phyloP scores from a whole-genome alignment of 2,113 vertebrate genomes.

The Melanostigma gelatinosum region DNA sequence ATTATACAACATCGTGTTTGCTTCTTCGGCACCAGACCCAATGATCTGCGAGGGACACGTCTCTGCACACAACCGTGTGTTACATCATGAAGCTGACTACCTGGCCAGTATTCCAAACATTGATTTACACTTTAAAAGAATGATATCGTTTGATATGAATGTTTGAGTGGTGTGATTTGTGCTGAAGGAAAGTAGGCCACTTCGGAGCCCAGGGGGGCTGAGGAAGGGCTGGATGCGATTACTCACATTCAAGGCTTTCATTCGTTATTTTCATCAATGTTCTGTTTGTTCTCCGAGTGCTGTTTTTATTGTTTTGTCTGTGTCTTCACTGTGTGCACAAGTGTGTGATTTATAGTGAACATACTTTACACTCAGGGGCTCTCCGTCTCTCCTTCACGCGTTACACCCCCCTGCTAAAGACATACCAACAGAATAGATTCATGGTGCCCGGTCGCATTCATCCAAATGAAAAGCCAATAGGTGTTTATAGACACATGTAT shows the following conservation, averaged over 20 bases:
- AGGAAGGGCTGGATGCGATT: conserved; percentile 9
- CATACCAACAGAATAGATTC: conserved; percentile 43
- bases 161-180: conserved; percentile 32
- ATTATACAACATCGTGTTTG: background rate
- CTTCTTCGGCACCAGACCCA: background rate
- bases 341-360: conserved; percentile 31
- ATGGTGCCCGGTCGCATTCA: conserved; percentile 29
- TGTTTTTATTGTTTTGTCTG: conserved; percentile 10
- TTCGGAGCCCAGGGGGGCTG: conserved; percentile 17
- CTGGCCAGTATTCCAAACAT: conserved; percentile 4
- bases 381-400: conserved; percentile 25
- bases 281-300: conserved; percentile 21
- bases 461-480: conserved; percentile 70
- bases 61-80: background rate
- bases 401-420: conserved; percentile 13
- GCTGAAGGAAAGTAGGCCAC: conserved; percentile 22
- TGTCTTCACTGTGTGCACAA: conserved; percentile 5
- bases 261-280: conserved; percentile 26
- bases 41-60: background rate
- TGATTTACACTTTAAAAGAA: conserved; percentile 4
- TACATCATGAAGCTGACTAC: background rate
- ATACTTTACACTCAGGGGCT: conserved; percentile 28
- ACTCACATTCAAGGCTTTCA: conserved; percentile 29
- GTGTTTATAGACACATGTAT: conserved; percentile 64
- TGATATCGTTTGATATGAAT: conserved; percentile 14